Conservation (phyloP, 2,888 invertebrate species). For the Chloroclystis v-ata region DNA sequence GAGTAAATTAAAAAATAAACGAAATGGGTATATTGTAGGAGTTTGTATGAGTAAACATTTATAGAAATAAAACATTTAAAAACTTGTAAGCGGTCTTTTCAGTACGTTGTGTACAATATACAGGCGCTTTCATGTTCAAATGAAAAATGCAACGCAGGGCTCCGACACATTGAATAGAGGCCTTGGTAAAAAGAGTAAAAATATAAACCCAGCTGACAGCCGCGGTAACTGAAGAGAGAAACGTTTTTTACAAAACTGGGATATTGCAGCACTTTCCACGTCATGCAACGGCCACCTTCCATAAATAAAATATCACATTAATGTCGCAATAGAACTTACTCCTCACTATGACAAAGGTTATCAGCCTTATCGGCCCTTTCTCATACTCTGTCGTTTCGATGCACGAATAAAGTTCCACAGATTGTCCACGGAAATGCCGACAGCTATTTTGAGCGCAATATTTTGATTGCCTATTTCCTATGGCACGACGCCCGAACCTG, state of each 20-base stretch:
- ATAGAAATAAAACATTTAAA: neutral
- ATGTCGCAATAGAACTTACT: conserved; percentile 17
- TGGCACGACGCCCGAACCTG: conserved; percentile 14
- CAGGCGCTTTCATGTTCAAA: conserved; percentile 47
- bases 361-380: conserved; percentile 19
- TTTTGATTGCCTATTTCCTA: conserved; percentile 24
- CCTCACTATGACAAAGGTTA: conserved; percentile 14
- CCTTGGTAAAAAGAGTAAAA: conserved; percentile 49
- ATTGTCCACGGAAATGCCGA: conserved; percentile 14
- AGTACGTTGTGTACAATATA: conserved; percentile 22
- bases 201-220: conserved; percentile 43
- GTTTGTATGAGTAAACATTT: neutral
- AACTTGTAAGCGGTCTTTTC: neutral
- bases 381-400: conserved; percentile 7
- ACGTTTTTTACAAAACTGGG: conserved; percentile 27
- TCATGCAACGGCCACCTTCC: conserved; percentile 35
- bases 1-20: no score
- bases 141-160: conserved; percentile 65
- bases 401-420: conserved; percentile 12
- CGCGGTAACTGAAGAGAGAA: conserved; percentile 54
- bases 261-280: conserved; percentile 16
- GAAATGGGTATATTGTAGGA: no score
- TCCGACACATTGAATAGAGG: conserved; percentile 55
- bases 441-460: conserved; percentile 19
- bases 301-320: conserved; percentile 37